A percentile compares a stretch with the other conserved stretches of the same genome.
These are phyloP conservation scores for Microctenopoma lineatum DNA, from an alignment of 2,797 vertebrate species.

Conservation along the genomic window DNA sequence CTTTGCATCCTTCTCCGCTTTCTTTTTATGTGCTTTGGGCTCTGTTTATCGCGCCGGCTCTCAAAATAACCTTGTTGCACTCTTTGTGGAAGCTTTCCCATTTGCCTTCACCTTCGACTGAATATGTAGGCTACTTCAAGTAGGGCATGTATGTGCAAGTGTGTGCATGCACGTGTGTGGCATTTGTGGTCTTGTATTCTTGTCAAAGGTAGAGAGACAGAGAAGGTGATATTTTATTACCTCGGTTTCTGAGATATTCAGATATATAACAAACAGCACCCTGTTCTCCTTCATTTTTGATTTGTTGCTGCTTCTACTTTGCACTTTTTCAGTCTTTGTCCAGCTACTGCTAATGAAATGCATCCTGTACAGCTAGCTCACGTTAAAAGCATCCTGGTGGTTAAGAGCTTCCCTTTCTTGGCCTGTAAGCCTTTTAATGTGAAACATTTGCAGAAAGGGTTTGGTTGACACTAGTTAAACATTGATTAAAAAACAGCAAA, in stretches of 20 bases:
- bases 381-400: neutral
- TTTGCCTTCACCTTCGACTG: conserved; percentile 44
- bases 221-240: neutral
- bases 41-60: conserved; percentile 25
- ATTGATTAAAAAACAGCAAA: neutral
- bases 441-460: conserved; percentile 6
- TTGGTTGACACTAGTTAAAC: neutral
- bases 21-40: neutral
- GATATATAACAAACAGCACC: neutral
- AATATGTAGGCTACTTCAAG: conserved; percentile 25
- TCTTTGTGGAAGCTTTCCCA: conserved; percentile 22
- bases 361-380: neutral
- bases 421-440: neutral
- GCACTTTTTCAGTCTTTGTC: neutral
- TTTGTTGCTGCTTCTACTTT: neutral
- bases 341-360: neutral
- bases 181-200: neutral
- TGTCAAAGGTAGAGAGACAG: neutral
- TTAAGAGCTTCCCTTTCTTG: neutral
- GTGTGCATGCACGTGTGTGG: neutral
- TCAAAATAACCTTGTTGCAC: conserved; percentile 25
- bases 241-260: neutral
- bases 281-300: neutral
- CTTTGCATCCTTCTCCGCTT: conserved; percentile 22
- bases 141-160: conserved; percentile 10